A percentile compares a stretch with the other conserved stretches of the same genome.
phyloP scores from a whole-genome alignment of 2,888 invertebrate genomes.

The Himalopsyche kuldschensis region DNA sequence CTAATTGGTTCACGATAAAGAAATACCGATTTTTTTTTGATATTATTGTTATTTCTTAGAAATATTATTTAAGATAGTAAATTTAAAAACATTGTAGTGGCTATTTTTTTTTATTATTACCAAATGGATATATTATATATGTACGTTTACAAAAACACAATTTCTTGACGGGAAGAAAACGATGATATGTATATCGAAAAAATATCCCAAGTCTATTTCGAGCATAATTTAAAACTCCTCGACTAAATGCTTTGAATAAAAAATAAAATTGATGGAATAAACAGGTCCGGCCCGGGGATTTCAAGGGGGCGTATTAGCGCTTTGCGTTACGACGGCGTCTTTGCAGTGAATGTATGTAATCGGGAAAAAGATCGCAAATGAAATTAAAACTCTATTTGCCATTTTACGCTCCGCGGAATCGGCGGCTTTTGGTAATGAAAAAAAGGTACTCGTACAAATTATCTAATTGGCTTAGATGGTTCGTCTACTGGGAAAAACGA shows the following conservation, averaged over 20 bases:
- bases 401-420: constrained; percentile 2
- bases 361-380: constrained; percentile 9
- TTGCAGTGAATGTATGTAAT: background rate
- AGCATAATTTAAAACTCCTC: background rate
- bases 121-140: no score
- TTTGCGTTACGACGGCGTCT: background rate
- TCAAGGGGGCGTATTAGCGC: background rate
- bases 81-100: no score
- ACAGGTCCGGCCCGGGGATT: background rate
- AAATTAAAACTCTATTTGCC: constrained; percentile 21
- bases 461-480: constrained; percentile 16
- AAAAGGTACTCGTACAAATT: constrained; percentile 7
- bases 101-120: no score
- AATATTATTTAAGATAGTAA: no score
- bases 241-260: background rate
- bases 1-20: no score
- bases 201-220: background rate
- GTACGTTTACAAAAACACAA: no score
- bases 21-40: no score
- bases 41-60: no score
- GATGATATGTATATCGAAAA: background rate
- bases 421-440: background rate
- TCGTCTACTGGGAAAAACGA: background rate
- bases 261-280: background rate
- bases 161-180: no score